Base-by-base conservation (phyloP, 2,888 invertebrate species). In the Ectemnius lituratus region DNA sequence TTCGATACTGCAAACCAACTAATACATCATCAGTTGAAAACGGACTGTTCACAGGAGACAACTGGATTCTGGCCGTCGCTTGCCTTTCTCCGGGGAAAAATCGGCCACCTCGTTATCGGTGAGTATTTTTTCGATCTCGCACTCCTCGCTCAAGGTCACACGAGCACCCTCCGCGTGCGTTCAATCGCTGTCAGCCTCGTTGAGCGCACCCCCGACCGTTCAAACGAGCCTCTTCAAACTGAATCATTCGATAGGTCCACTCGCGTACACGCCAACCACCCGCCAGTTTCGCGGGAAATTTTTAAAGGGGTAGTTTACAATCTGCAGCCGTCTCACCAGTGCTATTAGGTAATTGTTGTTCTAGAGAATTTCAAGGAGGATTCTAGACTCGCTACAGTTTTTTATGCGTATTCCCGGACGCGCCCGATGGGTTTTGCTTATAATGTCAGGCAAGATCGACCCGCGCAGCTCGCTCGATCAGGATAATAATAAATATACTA, bases 241-340 rank as follows among this genome's bases (percentile, higher is more conserved):
- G 67, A 47, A 56, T 60, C 68, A 57, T 65, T 67, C 67, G 23
- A 76, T 77, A 73, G 73, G 64, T 67, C 67, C 69, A 45, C 18
- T 76, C 59, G 73, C 69, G 69, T 58, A 66, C 16, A 37, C 37
- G 37, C 37, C 37, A 37, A 37, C 37, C 57, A 16, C 28, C 27
- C 62, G 69, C 20, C 37, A 59, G 52, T 73, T 70, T 73, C 77
- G 77, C 77, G 77, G 66, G 77, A 62, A 78, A 70, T 70, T 73
- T 78, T 76, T 62, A 67, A 78, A 68, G 67, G 13, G 14, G 5
- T 37, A 37, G 8, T 37, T 37, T 37, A 37, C 37, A 37, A 37
- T 11, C 1, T 6, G 1, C 37, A 37, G 8, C 4, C 37, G 0
- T 37, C 37, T 37, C 37, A 37, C 11, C 37, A 11, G 11, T 37